These are phyloP conservation scores for Periplaneta americana DNA, from an alignment of 1,140 invertebrate genomes.

Conservation along the genomic window DNA sequence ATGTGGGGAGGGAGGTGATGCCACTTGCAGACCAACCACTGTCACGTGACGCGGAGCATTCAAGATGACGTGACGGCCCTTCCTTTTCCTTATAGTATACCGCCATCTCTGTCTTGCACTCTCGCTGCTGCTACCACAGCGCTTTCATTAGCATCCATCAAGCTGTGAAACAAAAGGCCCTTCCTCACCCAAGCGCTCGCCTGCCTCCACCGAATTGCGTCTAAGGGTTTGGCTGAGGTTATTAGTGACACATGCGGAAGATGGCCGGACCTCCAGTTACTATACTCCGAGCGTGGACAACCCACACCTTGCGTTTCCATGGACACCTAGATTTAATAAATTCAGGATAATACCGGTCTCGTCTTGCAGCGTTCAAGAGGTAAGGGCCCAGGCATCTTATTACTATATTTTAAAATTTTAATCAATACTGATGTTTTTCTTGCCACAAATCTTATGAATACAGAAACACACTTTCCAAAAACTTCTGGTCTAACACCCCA, in stretches of 20 bases:
- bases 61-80: conserved; percentile 14
- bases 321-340: too few relatives aligned
- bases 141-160: conserved; percentile 26
- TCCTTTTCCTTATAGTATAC: conserved; percentile 3
- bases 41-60: conserved; percentile 12
- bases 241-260: conserved; percentile 4
- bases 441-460: too few relatives aligned
- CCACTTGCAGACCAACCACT: conserved; percentile 18
- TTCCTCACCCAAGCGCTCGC: not conserved
- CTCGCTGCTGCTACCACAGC: not conserved
- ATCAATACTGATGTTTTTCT: too few relatives aligned
- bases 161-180: conserved; percentile 24
- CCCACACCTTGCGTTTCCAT: too few relatives aligned
- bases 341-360: too few relatives aligned
- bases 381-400: too few relatives aligned
- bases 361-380: too few relatives aligned
- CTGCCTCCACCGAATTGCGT: conserved; percentile 8
- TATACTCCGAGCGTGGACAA: not conserved
- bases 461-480: too few relatives aligned
- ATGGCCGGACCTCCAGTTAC: not conserved
- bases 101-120: not conserved
- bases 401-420: too few relatives aligned
- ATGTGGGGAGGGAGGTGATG: conserved; percentile 3
- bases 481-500: too few relatives aligned
- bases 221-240: conserved; percentile 5